Evolutionary conservation across 92 coral and sea anemone genomes (phyloP).

Genomic region (Galaxea fascicularis): DNA sequence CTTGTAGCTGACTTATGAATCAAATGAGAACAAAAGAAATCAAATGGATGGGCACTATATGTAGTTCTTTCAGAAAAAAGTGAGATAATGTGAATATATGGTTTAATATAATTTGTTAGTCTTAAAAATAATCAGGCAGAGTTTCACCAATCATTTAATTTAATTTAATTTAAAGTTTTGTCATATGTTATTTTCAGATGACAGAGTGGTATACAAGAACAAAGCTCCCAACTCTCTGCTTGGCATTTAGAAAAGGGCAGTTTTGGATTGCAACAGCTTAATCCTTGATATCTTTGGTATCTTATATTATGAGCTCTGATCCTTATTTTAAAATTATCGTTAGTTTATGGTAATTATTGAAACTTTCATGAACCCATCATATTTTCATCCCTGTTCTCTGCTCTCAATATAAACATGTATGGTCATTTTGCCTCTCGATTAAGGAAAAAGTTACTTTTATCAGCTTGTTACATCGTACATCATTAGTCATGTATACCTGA

Average conservation of each 20-base stretch:
- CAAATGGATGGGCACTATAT: no score
- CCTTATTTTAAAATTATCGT: not conserved
- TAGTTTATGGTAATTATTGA: no score
- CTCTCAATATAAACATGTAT: not conserved
- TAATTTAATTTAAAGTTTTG: no score
- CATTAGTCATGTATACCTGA: not conserved
- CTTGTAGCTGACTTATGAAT: no score
- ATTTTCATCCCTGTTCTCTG: no score
- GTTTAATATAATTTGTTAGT: no score
- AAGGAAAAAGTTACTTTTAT: not conserved
- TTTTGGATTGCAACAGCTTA: constrained; percentile 22
- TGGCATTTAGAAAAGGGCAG: constrained; percentile 22
- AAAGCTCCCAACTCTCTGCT: constrained; percentile 2
- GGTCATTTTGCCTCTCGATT: not conserved
- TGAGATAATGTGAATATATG: no score
- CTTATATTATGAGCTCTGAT: not conserved
- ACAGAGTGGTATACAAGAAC: constrained; percentile 15
- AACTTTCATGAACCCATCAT: no score
- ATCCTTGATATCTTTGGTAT: not conserved
- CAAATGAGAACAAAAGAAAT: no score
- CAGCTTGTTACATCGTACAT: not conserved
- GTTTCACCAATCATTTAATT: no score
- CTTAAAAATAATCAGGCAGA: no score
- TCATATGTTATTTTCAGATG: constrained; percentile 29
- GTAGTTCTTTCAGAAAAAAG: no score